Conservation (phyloP, 2,888 invertebrate genomes). For the Ceriagrion tenellum region DNA sequence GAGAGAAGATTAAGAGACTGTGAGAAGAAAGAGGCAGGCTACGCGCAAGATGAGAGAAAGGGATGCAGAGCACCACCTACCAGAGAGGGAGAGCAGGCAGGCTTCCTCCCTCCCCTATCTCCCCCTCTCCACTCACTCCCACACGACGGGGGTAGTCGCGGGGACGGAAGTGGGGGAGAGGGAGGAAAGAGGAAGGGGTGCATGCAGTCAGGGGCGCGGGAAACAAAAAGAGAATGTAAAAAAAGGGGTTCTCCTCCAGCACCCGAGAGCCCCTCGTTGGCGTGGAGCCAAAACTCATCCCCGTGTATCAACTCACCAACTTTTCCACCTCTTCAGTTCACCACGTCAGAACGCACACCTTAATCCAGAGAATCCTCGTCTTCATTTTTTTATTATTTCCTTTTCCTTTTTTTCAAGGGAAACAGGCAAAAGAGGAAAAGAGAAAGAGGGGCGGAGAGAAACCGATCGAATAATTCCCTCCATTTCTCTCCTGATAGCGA, state of each 20-base stretch:
- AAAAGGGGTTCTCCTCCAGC: background rate
- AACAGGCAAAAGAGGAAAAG: background rate
- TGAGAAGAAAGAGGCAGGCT: background rate
- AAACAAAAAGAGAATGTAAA: background rate
- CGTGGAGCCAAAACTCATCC: constrained; percentile 37
- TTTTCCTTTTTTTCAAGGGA: background rate
- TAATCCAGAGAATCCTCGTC: background rate
- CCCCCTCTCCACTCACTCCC: too few species aligned
- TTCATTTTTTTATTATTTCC: too few species aligned
- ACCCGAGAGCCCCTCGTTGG: background rate
- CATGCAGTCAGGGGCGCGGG: background rate
- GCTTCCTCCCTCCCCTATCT: too few species aligned
- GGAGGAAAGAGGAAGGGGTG: background rate
- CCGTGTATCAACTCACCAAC: constrained; percentile 18
- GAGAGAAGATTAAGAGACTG: background rate
- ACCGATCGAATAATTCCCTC: background rate
- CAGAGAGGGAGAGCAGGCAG: background rate
- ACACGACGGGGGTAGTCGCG: too few species aligned
- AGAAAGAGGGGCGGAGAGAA: background rate
- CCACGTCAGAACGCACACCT: constrained; percentile 26
- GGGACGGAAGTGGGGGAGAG: too few species aligned
- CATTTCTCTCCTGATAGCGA: background rate
- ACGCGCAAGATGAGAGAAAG: background rate
- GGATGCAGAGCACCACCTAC: too few species aligned
- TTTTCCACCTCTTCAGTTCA: constrained; percentile 39